These are phyloP conservation scores for Nipponacmea schrenckii DNA, from an alignment of 2,888 invertebrate genomes.

Conservation along the genomic window DNA sequence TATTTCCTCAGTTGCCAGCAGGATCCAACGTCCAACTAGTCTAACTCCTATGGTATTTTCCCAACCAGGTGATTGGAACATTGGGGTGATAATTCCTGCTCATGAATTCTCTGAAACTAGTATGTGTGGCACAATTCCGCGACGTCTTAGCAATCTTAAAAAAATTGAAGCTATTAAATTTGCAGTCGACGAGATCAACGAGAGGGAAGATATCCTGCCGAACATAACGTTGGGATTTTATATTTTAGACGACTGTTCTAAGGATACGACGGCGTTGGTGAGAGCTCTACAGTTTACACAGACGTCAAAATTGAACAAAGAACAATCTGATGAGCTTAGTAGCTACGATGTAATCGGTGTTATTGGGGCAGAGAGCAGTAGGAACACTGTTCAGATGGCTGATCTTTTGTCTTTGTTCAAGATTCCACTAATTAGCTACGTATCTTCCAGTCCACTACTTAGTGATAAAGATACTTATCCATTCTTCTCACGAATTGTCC, in stretches of 20 bases:
- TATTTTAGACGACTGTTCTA: conserved; percentile 53
- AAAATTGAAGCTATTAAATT: conserved; percentile 48
- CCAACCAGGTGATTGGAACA: conserved; percentile 36
- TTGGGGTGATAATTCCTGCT: conserved; percentile 44
- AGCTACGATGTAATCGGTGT: conserved; percentile 31
- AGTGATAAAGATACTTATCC: conserved; percentile 25
- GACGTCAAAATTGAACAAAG: not conserved
- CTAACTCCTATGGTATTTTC: not conserved
- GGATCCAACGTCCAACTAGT: not conserved
- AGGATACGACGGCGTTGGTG: conserved; percentile 43
- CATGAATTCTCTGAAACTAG: conserved; percentile 18
- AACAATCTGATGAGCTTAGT: not conserved
- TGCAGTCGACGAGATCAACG: conserved; percentile 47
- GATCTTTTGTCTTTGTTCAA: conserved; percentile 33
- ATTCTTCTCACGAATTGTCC: conserved; percentile 35
- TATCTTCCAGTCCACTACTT: conserved; percentile 30
- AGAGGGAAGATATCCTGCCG: conserved; percentile 33
- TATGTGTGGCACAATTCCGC: conserved; percentile 31
- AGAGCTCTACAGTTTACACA: conserved; percentile 46
- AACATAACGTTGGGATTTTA: conserved; percentile 45
- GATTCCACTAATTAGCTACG: conserved; percentile 37
- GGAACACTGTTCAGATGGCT: conserved; percentile 31
- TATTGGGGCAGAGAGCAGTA: conserved; percentile 36
- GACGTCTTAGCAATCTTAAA: conserved; percentile 44
- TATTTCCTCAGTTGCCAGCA: no score